Evolutionary conservation across 1,140 invertebrate genomes (phyloP).

Genomic region (Sycophaga agraensis): DNA sequence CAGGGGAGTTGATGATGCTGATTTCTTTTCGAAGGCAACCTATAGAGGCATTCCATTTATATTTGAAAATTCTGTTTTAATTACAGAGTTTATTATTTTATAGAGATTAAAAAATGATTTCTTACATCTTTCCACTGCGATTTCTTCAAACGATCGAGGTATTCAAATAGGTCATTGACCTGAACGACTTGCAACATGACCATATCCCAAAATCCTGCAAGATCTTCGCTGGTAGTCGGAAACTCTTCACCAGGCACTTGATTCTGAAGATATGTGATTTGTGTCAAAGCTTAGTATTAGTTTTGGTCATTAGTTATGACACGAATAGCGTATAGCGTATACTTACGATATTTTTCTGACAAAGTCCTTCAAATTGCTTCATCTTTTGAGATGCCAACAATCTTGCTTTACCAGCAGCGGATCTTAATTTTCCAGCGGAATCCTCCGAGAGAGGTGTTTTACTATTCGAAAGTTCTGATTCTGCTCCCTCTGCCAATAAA

Average conservation of each 20-base stretch:
- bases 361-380: constrained; percentile 89
- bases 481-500: constrained; percentile 66
- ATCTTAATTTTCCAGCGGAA: constrained; percentile 77
- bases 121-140: constrained; percentile 72
- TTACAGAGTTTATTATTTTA: neutral
- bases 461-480: constrained; percentile 63
- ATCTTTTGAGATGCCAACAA: constrained; percentile 89
- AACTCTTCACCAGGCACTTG: constrained; percentile 76
- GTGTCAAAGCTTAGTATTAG: too few relatives aligned
- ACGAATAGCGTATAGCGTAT: too few relatives aligned
- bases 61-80: too few relatives aligned
- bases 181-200: constrained; percentile 86
- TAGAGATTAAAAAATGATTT: neutral
- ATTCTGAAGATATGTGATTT: constrained; percentile 61
- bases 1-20: constrained; percentile 30
- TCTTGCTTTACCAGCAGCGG: constrained; percentile 88
- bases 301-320: too few relatives aligned
- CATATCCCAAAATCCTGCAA: constrained; percentile 98
- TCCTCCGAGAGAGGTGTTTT: constrained; percentile 67
- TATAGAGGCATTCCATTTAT: constrained; percentile 6
- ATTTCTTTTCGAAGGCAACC: constrained; percentile 37
- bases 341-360: constrained; percentile 79
- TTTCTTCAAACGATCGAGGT: constrained; percentile 69
- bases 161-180: constrained; percentile 76
- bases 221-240: constrained; percentile 83